Evolutionary conservation across 2,113 vertebrate genomes (phyloP), one percentile per base, ranked within the genome.

Genomic region (Dicentrarchus labrax): DNA sequence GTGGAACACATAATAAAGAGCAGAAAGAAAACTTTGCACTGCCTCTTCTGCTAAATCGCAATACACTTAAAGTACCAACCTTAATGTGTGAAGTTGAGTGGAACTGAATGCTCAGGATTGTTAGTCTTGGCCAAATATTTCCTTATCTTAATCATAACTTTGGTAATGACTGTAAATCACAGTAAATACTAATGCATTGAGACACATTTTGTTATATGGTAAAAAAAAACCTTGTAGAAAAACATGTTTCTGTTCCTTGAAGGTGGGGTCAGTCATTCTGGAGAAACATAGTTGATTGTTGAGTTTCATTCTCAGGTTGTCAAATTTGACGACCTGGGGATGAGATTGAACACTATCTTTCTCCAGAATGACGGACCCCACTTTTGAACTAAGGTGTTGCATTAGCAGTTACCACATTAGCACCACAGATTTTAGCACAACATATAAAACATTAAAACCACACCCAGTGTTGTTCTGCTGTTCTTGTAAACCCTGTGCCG

Each of bases 1-100:
- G 36, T 60, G 65, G 69, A 80, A 83, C 43, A 71, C 72, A 86
- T n/a, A 4, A 19, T 16, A 3, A 24, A 59, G 43, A 76, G 71
- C 38, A 61, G 50, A 45, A 15, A 17, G 39, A 66, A 48, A 66
- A 38, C 24, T 15, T 65, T 83, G 74, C 15, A 69, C 11, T 78
- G 72, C 36, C 7, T 36, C 17, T 56, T 48, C 41, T 75, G 51
- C 24, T 39, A n/a, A 54, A 39, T 48, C 48, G 38, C 8, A 43
- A 36, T 45, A 9, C 21, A 43, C 15, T 54, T 45, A 11, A 54
- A 45, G 11, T n/a, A 22, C 15, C 1, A 9, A 38, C 54, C 21
- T 24, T 10, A 15, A 59, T 50, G 50, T 47, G 50, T 59, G 43
- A 59, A 39, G 22, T 0, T 21, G 39, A 39, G 3, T 41, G n/a